These are phyloP conservation scores for Acholoe squamosa DNA, from an alignment of 2,888 invertebrate genomes.

Conservation along the genomic window DNA sequence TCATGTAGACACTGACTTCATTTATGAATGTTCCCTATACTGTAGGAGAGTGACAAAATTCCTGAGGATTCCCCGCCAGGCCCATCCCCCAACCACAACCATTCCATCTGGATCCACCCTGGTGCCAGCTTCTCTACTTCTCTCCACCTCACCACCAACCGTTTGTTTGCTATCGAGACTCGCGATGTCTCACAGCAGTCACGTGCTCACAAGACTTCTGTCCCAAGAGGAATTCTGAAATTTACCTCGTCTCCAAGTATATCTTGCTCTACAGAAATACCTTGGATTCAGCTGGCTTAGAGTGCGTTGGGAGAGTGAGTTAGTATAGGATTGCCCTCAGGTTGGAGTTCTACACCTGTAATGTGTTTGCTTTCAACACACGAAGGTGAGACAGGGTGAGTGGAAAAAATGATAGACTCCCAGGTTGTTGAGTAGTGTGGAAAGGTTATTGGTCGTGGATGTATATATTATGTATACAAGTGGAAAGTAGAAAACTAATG, in stretches of 20 bases:
- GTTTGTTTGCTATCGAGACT: conserved; percentile 17
- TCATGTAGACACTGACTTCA: too few relatives aligned
- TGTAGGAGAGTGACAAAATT: too few relatives aligned
- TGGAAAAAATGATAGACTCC: neutral
- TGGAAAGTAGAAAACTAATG: too few relatives aligned
- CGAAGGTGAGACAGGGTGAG: neutral
- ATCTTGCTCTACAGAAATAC: neutral
- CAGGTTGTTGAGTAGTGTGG: neutral
- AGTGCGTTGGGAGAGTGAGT: neutral
- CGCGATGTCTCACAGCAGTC: neutral
- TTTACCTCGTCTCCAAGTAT: neutral
- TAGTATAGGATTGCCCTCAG: neutral
- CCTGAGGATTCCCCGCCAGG: too few relatives aligned
- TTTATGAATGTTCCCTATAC: too few relatives aligned
- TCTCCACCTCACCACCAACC: neutral
- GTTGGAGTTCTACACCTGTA: neutral
- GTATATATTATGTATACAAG: too few relatives aligned
- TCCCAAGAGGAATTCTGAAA: neutral
- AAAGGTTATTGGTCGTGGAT: too few relatives aligned
- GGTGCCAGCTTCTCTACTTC: neutral
- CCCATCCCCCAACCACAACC: too few relatives aligned
- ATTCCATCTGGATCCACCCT: neutral
- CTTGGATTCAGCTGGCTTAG: neutral
- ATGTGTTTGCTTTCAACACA: conserved; percentile 21
- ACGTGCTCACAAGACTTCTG: neutral